Percentiles rank a stretch among this genome's conserved stretches.
phyloP scores from a whole-genome alignment of 2,113 vertebrate genomes.

The Brevimyrus niger region DNA sequence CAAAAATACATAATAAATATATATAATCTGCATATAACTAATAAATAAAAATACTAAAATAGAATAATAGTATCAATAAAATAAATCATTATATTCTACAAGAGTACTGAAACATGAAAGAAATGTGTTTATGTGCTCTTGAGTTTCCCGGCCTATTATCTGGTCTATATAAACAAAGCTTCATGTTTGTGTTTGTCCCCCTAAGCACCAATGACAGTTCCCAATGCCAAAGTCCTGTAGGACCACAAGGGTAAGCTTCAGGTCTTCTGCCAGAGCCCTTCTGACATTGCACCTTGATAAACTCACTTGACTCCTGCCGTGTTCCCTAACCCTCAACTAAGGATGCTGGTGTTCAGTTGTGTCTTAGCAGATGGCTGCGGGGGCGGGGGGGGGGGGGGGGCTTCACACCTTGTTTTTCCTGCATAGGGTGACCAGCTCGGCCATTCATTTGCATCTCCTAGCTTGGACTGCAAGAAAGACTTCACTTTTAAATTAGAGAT shows the following conservation, averaged over 20 bases:
- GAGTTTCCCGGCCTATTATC: neutral
- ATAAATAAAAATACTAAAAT: neutral
- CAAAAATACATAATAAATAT: neutral
- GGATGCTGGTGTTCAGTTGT: neutral
- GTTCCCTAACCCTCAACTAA: neutral
- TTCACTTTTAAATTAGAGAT: neutral
- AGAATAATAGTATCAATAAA: neutral
- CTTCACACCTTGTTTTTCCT: neutral
- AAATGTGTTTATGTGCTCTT: neutral
- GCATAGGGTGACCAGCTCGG: neutral
- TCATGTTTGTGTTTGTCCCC: neutral
- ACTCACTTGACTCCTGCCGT: neutral
- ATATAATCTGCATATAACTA: neutral
- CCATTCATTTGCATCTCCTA: neutral
- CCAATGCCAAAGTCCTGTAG: neutral
- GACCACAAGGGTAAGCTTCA: neutral
- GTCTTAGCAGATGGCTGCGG: neutral
- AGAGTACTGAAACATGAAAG: neutral
- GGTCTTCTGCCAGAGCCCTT: neutral
- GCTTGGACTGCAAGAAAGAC: neutral
- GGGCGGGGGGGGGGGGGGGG: neutral
- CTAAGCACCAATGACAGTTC: neutral
- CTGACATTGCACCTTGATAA: neutral
- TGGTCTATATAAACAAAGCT: neutral
- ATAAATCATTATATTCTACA: neutral